Evolutionary conservation across 2,113 vertebrate species (phyloP).

Genomic region (Shinisaurus crocodilurus): DNA sequence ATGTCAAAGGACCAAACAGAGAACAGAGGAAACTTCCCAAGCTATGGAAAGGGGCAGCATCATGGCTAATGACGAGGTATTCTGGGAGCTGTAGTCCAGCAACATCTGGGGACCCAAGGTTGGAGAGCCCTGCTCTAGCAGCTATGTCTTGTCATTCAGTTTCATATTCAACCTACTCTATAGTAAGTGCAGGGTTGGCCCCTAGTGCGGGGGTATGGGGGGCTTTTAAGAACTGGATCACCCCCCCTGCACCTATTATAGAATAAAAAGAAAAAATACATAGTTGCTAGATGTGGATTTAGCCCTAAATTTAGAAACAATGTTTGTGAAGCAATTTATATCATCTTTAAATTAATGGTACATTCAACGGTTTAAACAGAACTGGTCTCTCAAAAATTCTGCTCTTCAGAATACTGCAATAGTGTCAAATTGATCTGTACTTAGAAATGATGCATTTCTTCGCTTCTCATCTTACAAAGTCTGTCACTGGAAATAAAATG

Average conservation of each 20-base stretch:
- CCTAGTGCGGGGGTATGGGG: too few species aligned
- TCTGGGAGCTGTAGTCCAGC: too few species aligned
- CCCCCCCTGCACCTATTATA: too few species aligned
- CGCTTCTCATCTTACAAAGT: constrained; percentile 78
- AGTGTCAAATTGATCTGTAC: constrained; percentile 68
- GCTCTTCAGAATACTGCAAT: constrained; percentile 47
- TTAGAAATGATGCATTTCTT: constrained; percentile 71
- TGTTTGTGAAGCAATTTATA: neutral
- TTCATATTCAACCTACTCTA: too few species aligned
- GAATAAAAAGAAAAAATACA: neutral
- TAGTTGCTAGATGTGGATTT: too few species aligned
- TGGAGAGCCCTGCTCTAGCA: too few species aligned
- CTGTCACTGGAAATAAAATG: constrained; percentile 79
- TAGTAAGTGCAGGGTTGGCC: too few species aligned
- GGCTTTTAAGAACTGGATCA: too few species aligned
- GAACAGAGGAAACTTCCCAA: neutral
- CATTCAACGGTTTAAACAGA: constrained; percentile 29
- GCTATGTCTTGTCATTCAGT: too few species aligned
- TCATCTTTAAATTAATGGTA: neutral
- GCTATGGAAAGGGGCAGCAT: neutral
- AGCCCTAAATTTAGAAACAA: constrained; percentile 15
- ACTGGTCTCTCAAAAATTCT: constrained; percentile 48
- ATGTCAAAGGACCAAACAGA: neutral
- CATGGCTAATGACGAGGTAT: too few species aligned
- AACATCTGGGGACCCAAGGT: too few species aligned